Conservation (phyloP, 2,888 invertebrate genomes). For the Pediacus dermestoides region DNA sequence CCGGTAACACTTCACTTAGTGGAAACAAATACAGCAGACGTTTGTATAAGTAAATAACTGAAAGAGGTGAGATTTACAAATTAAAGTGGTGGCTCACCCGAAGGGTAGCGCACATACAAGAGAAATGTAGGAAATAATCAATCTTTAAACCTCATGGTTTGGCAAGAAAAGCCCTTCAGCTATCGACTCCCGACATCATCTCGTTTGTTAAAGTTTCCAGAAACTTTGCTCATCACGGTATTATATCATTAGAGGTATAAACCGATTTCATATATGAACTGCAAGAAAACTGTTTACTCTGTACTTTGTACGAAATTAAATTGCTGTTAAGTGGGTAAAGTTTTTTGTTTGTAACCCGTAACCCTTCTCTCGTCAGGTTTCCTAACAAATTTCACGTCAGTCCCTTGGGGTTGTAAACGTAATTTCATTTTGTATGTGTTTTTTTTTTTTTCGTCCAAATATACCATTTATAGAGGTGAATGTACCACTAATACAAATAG, state of each 20-base stretch:
- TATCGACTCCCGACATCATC: constrained; percentile 19
- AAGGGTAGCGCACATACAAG: constrained; percentile 13
- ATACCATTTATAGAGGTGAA: no score
- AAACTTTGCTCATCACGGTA: constrained; percentile 15
- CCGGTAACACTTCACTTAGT: background rate
- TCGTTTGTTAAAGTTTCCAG: constrained; percentile 20
- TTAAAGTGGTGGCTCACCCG: constrained; percentile 13
- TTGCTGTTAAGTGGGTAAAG: no score
- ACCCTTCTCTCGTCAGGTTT: no score
- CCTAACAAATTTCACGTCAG: no score
- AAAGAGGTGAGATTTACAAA: constrained; percentile 14
- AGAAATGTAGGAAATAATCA: constrained; percentile 20
- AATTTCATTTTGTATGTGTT: no score
- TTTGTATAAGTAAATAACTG: constrained; percentile 5
- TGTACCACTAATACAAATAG: no score
- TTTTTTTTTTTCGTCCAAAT: no score
- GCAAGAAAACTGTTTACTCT: constrained; percentile 1
- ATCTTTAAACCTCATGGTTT: constrained; percentile 16
- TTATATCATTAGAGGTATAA: constrained; percentile 8
- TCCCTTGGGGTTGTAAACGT: no score
- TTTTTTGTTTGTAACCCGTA: no score
- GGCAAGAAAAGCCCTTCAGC: constrained; percentile 17
- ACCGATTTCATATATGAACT: constrained; percentile 1
- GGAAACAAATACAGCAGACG: constrained; percentile 3
- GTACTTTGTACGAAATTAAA: no score